phyloP scores from a whole-genome alignment of 2,888 invertebrate species.

The Dolichomitus sp. region DNA sequence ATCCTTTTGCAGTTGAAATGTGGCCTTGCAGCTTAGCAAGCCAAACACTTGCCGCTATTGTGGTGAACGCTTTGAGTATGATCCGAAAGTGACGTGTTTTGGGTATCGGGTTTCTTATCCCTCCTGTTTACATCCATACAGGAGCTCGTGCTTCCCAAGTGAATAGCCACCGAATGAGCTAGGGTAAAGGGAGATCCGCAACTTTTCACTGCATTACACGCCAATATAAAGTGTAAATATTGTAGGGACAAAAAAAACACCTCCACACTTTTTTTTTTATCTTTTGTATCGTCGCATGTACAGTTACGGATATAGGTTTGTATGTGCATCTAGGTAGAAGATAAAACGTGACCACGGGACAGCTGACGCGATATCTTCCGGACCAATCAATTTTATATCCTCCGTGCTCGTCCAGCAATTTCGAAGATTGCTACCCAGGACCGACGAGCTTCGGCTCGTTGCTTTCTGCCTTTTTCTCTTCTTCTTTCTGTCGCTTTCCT shows the following conservation, averaged over 20 bases:
- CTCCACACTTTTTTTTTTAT: not conserved
- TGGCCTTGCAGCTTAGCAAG: not conserved
- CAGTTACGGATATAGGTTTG: not conserved
- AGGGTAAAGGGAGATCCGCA: not conserved
- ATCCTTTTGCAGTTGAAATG: not conserved
- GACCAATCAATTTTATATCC: slow-evolving; percentile 77
- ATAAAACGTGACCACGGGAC: slow-evolving; percentile 72
- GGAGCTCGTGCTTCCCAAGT: not conserved
- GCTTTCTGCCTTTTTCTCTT: slow-evolving; percentile 39
- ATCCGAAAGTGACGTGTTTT: slow-evolving; percentile 1
- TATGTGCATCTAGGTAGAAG: slow-evolving; percentile 51
- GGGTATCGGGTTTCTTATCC: slow-evolving; percentile 36
- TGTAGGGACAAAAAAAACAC: not conserved
- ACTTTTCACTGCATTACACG: not conserved
- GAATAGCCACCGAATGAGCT: not conserved
- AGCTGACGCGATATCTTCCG: slow-evolving; percentile 75
- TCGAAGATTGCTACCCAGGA: slow-evolving; percentile 74
- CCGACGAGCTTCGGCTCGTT: slow-evolving; percentile 49
- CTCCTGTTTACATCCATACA: not conserved
- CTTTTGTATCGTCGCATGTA: not conserved
- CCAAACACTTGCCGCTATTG: not conserved
- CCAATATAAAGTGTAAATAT: not conserved
- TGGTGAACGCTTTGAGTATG: not conserved
- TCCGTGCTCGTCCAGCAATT: slow-evolving; percentile 75
- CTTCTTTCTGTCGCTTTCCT: slow-evolving; percentile 37